phyloP scores from a whole-genome alignment of 2,888 invertebrate species.

The Proisotoma minuta region DNA sequence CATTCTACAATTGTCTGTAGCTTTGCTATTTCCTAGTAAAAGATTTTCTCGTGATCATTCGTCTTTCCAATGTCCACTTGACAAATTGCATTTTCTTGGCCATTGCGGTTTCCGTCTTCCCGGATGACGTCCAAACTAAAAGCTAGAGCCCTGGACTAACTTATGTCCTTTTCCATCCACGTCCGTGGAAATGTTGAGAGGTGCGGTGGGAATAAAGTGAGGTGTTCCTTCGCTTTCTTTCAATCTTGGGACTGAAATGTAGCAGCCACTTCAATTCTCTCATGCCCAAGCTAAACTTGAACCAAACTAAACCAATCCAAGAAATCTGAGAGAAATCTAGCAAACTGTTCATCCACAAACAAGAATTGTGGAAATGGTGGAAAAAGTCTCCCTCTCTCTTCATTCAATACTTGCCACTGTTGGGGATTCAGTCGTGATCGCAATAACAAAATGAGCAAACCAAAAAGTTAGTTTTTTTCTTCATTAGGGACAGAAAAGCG shows the following conservation, averaged over 20 bases:
- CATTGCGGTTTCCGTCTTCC: neutral
- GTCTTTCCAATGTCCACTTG: conserved; percentile 45
- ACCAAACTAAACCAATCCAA: too few species aligned
- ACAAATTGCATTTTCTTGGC: conserved; percentile 44
- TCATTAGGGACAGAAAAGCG: conserved; percentile 9
- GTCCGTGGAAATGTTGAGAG: neutral
- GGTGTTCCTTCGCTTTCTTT: neutral
- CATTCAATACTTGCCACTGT: neutral
- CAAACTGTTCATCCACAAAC: neutral
- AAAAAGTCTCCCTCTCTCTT: conserved; percentile 6
- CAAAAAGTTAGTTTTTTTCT: conserved; percentile 21
- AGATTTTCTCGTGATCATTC: conserved; percentile 23
- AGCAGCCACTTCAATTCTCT: too few species aligned
- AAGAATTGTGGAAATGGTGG: neutral
- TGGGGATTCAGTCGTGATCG: conserved; percentile 29
- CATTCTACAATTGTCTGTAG: neutral
- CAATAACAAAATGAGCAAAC: conserved; percentile 31
- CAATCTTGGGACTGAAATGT: neutral
- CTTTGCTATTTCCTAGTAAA: neutral
- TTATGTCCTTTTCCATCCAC: neutral
- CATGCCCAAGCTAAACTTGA: too few species aligned
- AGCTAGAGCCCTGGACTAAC: neutral
- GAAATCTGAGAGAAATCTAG: neutral
- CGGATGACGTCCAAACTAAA: neutral
- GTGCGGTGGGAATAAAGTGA: neutral